These are phyloP conservation scores for Falco novaeseelandiae DNA, from an alignment of 2,797 vertebrate genomes.

Conservation along the genomic window DNA sequence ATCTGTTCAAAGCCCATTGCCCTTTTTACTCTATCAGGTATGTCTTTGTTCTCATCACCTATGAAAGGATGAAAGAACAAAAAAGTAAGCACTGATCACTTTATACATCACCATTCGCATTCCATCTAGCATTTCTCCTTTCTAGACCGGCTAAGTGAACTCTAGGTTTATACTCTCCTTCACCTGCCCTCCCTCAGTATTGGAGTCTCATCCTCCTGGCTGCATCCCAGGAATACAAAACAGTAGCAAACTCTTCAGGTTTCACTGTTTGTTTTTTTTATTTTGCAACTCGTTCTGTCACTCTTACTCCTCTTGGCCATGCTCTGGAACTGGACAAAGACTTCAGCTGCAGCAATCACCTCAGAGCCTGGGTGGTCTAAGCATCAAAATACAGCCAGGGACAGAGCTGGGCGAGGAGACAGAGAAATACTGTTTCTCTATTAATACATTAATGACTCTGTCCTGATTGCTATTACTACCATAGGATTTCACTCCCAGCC, in stretches of 20 bases:
- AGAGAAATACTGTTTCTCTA: background rate
- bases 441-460: background rate
- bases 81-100: background rate
- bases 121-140: background rate
- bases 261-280: accelerated
- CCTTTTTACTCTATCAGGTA: background rate
- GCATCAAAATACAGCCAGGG: background rate
- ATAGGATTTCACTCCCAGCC: background rate
- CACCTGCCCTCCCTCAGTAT: background rate
- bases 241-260: background rate
- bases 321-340: background rate
- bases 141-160: background rate
- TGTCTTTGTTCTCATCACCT: background rate
- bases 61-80: background rate
- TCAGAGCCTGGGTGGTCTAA: background rate
- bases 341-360: background rate
- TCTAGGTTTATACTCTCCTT: background rate
- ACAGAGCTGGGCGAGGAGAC: background rate
- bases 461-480: background rate
- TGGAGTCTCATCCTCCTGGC: background rate
- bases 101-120: background rate
- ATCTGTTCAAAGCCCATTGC: background rate
- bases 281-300: background rate
- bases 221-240: background rate
- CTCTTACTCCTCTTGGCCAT: background rate